Conservation (phyloP, 2,113 vertebrate genomes). For the Labeo rohita region DNA sequence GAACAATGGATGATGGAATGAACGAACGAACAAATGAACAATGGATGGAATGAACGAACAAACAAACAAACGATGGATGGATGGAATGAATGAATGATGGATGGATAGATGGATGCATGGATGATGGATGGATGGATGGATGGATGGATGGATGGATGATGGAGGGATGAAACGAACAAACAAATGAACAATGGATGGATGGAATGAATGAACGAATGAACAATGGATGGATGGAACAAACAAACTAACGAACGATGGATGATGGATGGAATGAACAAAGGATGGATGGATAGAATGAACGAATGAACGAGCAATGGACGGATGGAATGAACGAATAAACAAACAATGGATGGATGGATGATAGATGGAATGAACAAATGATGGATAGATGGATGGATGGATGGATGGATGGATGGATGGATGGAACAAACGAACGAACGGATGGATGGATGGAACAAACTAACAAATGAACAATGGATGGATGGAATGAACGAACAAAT, state of each 20-base stretch:
- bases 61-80: not conserved
- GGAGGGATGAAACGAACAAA: not conserved
- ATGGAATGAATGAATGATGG: not conserved
- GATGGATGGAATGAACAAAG: not conserved
- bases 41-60: no score
- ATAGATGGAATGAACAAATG: not conserved
- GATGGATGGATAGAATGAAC: not conserved
- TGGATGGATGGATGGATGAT: not conserved
- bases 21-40: no score
- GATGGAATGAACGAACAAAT: no score
- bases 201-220: no score
- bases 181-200: not conserved
- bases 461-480: no score
- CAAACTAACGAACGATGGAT: no score
- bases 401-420: not conserved
- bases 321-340: no score
- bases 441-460: not conserved
- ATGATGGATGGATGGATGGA: not conserved
- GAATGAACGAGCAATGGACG: no score
- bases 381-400: not conserved
- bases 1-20: no score
- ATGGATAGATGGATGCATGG: not conserved
- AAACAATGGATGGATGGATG: not conserved
- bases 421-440: no score
- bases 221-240: no score